phyloP scores from a whole-genome alignment of 35 echinoderm and acorn worm genomes.

The Eucidaris tribuloides region DNA sequence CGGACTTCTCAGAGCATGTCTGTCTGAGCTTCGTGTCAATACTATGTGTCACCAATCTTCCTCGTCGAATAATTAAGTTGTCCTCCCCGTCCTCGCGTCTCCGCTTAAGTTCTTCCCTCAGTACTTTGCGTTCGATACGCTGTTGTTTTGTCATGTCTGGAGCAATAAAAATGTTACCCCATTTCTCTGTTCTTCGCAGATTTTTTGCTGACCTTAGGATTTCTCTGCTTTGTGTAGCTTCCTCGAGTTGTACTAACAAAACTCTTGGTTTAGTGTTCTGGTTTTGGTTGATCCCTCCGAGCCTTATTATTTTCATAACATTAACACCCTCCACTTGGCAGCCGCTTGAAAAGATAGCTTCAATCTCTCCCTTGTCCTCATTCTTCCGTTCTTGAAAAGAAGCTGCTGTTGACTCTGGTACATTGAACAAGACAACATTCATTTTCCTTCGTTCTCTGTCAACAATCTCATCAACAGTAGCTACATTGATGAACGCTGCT shows the following conservation, averaged over 20 bases:
- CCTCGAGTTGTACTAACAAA: neutral
- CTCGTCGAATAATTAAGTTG: neutral
- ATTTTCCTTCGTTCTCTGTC: neutral
- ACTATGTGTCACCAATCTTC: neutral
- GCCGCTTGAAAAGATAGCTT: neutral
- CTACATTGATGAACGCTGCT: neutral
- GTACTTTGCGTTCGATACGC: neutral
- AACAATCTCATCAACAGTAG: no score
- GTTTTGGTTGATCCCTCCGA: neutral
- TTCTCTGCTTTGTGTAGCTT: slow-evolving; percentile 4
- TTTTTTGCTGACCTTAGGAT: neutral
- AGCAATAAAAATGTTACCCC: neutral
- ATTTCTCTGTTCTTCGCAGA: neutral
- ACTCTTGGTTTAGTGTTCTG: neutral
- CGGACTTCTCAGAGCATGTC: neutral
- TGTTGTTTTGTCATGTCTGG: slow-evolving; percentile 5
- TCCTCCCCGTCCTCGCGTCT: neutral
- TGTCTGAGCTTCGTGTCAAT: neutral
- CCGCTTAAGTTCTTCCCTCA: neutral
- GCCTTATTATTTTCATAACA: neutral
- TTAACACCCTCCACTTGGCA: neutral
- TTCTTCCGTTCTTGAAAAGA: neutral
- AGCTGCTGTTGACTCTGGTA: slow-evolving; percentile 1
- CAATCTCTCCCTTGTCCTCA: neutral
- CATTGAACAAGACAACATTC: no score